Percentiles rank a stretch among this genome's conserved stretches.
Conservation (phyloP, 2,797 vertebrate species). For the Gambusia yucatana region DNA sequence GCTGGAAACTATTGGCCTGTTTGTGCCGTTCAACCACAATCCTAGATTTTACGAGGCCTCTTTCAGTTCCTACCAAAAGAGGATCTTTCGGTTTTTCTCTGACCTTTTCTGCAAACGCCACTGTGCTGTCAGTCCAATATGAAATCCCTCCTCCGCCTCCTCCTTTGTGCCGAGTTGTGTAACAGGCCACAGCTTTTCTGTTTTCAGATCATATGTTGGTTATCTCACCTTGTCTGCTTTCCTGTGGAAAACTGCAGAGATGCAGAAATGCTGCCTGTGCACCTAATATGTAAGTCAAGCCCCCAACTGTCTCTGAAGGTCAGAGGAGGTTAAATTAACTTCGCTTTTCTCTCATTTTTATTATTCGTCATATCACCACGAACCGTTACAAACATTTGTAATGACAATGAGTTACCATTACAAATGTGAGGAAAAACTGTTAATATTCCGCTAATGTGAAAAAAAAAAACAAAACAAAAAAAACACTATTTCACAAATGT, state of each 20-base stretch:
- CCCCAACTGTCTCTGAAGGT: background rate
- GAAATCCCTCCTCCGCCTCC: conserved; percentile 13
- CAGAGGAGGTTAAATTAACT: background rate
- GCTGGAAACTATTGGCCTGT: background rate
- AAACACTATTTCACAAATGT: too few species aligned
- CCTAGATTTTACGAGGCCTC: conserved; percentile 14
- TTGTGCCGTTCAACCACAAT: background rate
- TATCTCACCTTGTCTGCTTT: conserved; percentile 49
- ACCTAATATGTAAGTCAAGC: conserved; percentile 2
- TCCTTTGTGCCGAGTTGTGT: conserved; percentile 28
- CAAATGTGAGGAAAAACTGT: too few species aligned
- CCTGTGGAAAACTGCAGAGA: conserved; percentile 30
- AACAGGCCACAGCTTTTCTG: conserved; percentile 35
- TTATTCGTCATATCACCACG: background rate
- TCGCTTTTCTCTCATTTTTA: background rate
- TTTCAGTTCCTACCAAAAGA: conserved; percentile 2
- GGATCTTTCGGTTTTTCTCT: background rate
- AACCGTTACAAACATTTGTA: background rate
- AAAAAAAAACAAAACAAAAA: too few species aligned
- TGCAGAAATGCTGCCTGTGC: conserved; percentile 7
- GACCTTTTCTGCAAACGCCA: conserved; percentile 24
- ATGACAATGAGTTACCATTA: too few species aligned
- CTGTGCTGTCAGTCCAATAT: conserved; percentile 8
- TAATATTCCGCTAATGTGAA: too few species aligned
- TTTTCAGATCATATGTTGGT: conserved; percentile 49